Conservation (phyloP, 2,113 vertebrate genomes). For the Malurus cyaneus region DNA sequence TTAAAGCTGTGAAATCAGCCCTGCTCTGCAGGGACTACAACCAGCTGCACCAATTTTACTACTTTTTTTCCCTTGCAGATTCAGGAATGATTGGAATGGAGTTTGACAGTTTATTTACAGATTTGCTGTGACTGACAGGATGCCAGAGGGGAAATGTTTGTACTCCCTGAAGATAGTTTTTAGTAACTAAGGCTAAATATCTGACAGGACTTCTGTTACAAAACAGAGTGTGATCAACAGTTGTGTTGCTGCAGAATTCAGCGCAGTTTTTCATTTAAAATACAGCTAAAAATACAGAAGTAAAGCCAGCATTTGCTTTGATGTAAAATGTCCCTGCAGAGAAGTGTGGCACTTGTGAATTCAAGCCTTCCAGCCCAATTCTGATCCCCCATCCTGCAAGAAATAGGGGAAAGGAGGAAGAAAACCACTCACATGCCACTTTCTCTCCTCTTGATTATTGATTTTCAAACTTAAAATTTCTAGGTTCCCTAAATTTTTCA, state of each 20-base stretch:
- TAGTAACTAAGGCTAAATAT: constrained; percentile 68
- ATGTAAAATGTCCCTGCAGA: neutral
- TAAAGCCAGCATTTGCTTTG: neutral
- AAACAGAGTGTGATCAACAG: constrained; percentile 40
- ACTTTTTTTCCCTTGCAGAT: constrained; percentile 61
- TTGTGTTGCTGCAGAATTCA: constrained; percentile 20
- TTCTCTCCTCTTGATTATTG: neutral
- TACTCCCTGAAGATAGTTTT: constrained; percentile 67
- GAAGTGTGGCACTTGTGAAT: neutral
- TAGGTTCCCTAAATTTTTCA: constrained; percentile 23
- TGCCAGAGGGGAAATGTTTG: constrained; percentile 71
- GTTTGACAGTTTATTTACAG: constrained; percentile 72
- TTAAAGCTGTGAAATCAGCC: constrained; percentile 69
- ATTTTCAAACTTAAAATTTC: neutral
- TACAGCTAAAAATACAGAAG: constrained; percentile 3
- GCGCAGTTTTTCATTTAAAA: constrained; percentile 16
- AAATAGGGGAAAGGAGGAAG: neutral
- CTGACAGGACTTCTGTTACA: constrained; percentile 57
- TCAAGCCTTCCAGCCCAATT: neutral
- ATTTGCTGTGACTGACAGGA: constrained; percentile 69
- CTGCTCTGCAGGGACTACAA: constrained; percentile 47
- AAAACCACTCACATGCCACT: neutral
- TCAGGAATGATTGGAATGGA: constrained; percentile 68
- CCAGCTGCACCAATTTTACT: constrained; percentile 61
- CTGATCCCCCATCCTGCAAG: neutral